Percentiles rank a stretch among this genome's conserved stretches.
Evolutionary conservation across 2,113 vertebrate species (phyloP).

Genomic region (Tinamus guttatus): DNA sequence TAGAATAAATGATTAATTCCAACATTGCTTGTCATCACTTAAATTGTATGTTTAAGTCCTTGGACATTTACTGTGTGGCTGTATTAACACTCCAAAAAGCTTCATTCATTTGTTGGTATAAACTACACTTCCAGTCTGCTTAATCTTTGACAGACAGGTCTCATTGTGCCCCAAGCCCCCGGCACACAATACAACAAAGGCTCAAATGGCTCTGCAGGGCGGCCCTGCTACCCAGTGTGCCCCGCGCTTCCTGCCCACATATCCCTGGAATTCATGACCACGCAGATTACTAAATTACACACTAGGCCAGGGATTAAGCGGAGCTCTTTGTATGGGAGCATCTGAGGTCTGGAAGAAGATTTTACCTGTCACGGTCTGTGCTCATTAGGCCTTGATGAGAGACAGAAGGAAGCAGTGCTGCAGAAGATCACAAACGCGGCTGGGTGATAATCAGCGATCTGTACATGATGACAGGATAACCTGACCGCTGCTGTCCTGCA

Average conservation of each 20-base stretch:
- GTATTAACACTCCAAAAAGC: conserved; percentile 75
- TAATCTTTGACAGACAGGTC: conserved; percentile 90
- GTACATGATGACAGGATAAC: conserved; percentile 62
- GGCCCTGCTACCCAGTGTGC: conserved; percentile 77
- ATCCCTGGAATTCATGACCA: conserved; percentile 90
- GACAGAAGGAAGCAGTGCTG: conserved; percentile 75
- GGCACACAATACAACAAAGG: conserved; percentile 88
- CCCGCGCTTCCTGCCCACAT: conserved; percentile 86
- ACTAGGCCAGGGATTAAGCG: conserved; percentile 83
- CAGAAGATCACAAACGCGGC: conserved; percentile 74
- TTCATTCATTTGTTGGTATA: conserved; percentile 79
- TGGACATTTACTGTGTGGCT: conserved; percentile 71
- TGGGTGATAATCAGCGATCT: conserved; percentile 78
- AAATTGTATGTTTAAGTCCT: conserved; percentile 78
- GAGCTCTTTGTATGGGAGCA: conserved; percentile 82
- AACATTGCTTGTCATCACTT: conserved; percentile 76
- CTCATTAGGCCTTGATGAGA: conserved; percentile 84
- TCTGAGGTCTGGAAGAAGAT: conserved; percentile 85
- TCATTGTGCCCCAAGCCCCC: conserved; percentile 89
- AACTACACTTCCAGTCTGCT: conserved; percentile 87
- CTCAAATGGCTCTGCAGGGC: conserved; percentile 78
- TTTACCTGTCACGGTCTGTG: conserved; percentile 88
- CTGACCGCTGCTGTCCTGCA: conserved; percentile 39
- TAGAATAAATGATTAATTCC: conserved; percentile 75
- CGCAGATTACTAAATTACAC: conserved; percentile 88